These are phyloP conservation scores for Tridacna gigas DNA, from an alignment of 2,888 invertebrate species.

Conservation along the genomic window DNA sequence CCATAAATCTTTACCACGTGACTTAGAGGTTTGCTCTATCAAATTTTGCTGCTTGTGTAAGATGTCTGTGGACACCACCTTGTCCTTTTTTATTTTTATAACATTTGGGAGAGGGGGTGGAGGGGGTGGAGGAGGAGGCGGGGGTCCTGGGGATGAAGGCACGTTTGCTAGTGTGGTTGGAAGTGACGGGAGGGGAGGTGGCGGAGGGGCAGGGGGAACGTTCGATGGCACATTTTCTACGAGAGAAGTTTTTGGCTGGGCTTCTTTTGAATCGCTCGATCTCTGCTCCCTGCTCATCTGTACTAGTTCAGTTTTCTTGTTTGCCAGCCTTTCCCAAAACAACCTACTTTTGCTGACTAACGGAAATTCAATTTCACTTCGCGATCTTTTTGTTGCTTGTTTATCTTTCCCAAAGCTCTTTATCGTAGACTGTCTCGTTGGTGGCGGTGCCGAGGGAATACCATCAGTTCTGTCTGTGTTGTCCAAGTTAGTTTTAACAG, in stretches of 20 bases:
- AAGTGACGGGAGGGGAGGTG: neutral
- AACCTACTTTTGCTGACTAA: conserved; percentile 51
- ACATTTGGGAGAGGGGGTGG: neutral
- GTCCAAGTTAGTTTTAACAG: neutral
- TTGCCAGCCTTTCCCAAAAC: conserved; percentile 54
- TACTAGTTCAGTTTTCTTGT: conserved; percentile 44
- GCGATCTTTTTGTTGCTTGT: conserved; percentile 13
- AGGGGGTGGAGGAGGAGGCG: conserved; percentile 1
- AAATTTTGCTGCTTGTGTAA: conserved; percentile 50
- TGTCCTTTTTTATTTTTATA: neutral
- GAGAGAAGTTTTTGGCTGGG: neutral
- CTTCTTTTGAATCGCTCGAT: neutral
- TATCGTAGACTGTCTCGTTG: neutral
- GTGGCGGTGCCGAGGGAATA: neutral
- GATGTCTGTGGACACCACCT: conserved; percentile 46
- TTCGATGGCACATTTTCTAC: neutral
- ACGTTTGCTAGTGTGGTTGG: neutral
- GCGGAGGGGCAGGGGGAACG: conserved; percentile 12
- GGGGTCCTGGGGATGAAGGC: neutral
- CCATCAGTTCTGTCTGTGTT: neutral
- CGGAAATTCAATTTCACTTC: conserved; percentile 21
- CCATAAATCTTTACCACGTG: conserved; percentile 52
- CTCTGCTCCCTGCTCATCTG: conserved; percentile 13
- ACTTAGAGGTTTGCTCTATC: conserved; percentile 46
- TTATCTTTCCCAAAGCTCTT: neutral